Evolutionary conservation across 2,888 invertebrate species (phyloP).

Genomic region (Litoditis marina): DNA sequence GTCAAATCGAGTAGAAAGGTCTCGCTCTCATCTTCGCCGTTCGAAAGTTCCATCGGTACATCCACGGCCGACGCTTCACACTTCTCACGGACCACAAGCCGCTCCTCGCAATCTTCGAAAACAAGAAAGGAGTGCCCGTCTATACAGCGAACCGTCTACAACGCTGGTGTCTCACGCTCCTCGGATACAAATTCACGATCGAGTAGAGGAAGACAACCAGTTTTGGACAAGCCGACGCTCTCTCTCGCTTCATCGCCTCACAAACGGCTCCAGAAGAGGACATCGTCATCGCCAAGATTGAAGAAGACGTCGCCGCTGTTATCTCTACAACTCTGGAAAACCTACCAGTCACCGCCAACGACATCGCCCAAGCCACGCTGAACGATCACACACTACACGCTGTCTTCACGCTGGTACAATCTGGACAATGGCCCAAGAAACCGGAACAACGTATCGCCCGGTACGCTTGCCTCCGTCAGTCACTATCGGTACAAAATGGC

Average conservation of each 20-base stretch:
- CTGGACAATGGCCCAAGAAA: too few relatives aligned
- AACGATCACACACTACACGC: too few relatives aligned
- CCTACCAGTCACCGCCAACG: too few relatives aligned
- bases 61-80: constrained; percentile 63
- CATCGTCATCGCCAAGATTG: too few relatives aligned
- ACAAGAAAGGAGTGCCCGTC: constrained; percentile 42
- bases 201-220: constrained; percentile 48
- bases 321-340: too few relatives aligned
- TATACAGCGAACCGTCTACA: constrained; percentile 54
- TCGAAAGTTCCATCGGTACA: constrained; percentile 62
- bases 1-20: constrained; percentile 58
- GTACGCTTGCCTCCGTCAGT: too few relatives aligned
- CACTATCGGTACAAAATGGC: too few relatives aligned
- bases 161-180: constrained; percentile 52
- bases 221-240: constrained; percentile 60
- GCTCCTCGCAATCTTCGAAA: constrained; percentile 52
- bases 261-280: constrained; percentile 12
- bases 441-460: too few relatives aligned
- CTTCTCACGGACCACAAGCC: constrained; percentile 55
- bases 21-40: constrained; percentile 62
- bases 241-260: constrained; percentile 49
- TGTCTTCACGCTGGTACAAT: too few relatives aligned
- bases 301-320: too few relatives aligned
- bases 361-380: too few relatives aligned
- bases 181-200: constrained; percentile 60